Base-by-base conservation (phyloP, 2,888 invertebrate genomes). In the Omphaloscelis lunosa region DNA sequence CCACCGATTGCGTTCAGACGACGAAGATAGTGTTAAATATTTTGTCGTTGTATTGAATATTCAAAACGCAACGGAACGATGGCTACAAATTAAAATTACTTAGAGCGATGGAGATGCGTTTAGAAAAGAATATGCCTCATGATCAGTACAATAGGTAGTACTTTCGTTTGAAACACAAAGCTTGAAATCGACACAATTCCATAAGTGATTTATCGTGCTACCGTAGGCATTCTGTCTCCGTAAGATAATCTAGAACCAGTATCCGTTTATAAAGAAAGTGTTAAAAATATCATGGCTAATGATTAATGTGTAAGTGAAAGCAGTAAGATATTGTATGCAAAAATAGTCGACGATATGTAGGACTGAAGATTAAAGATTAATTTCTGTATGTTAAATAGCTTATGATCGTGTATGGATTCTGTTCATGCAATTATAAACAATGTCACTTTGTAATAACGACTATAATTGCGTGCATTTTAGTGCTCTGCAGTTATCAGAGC, bases 151-250 rank as follows among this genome's bases (percentile, higher is more conserved):
- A 90, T 90, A 93, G 89, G 89, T 81, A 82, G 77, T 89, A 90
- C 88, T 92, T 91, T 92, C 89, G 86, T 87, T 89, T 86, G 83
- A 61, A 69, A 73, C 68, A 79, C 56, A 66, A 75, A 84, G 71
- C 75, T 81, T 72, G 68, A 68, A 75, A 91, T 87, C 89, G 91
- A 85, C 90, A 91, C 82, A 89, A 86, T 90, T 91, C 88, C 89
- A 89, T 89, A 89, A 87, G 87, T 92, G 90, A 93, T 93, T 92
- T 92, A 92, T 91, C 87, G 84, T 74, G 89, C 90, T 90, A 91
- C 92, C 86, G 92, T 85, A 82, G 72, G 78, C 79, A 89, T 84
- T 82, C 73, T 73, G 80, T 74, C 77, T 83, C 75, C 63, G 62
- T 77, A 81, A 78, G 77, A 78, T 87, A 80, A 87, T 80, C 84